Evolutionary conservation across 1,140 invertebrate genomes (phyloP).

Genomic region (Drosophila bocki): DNA sequence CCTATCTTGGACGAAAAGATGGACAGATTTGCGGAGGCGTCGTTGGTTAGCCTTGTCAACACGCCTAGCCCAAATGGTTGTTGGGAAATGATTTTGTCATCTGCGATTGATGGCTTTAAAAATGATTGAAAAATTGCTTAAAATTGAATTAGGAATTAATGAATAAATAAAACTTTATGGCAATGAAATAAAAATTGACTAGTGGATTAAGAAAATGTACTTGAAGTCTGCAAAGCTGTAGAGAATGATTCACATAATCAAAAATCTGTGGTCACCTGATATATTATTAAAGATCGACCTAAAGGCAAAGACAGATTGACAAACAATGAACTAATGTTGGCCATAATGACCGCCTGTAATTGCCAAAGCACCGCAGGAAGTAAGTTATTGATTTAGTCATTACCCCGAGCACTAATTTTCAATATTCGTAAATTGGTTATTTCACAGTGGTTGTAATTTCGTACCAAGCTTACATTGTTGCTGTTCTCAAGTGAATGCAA

Average conservation of each 20-base stretch:
- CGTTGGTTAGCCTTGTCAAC: constrained; percentile 56
- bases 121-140: constrained; percentile 11
- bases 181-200: not conserved
- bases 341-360: constrained; percentile 38
- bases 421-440: constrained; percentile 59
- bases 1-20: constrained; percentile 13
- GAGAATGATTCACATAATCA: not conserved
- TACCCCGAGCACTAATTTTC: constrained; percentile 47
- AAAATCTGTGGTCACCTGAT: constrained; percentile 2
- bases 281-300: not conserved
- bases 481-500: constrained; percentile 48
- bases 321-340: constrained; percentile 39
- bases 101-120: constrained; percentile 10
- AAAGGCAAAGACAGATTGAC: constrained; percentile 22
- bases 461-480: not conserved
- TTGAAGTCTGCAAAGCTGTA: not conserved
- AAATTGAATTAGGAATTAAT: not conserved
- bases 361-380: constrained; percentile 59
- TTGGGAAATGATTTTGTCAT: constrained; percentile 47
- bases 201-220: not conserved
- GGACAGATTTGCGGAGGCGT: constrained; percentile 44
- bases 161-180: not conserved
- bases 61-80: constrained; percentile 49
- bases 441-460: constrained; percentile 6
- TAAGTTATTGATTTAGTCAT: constrained; percentile 70